These are phyloP conservation scores for Nothocercus nigrocapillus DNA, from an alignment of 2,113 vertebrate species.

Conservation along the genomic window DNA sequence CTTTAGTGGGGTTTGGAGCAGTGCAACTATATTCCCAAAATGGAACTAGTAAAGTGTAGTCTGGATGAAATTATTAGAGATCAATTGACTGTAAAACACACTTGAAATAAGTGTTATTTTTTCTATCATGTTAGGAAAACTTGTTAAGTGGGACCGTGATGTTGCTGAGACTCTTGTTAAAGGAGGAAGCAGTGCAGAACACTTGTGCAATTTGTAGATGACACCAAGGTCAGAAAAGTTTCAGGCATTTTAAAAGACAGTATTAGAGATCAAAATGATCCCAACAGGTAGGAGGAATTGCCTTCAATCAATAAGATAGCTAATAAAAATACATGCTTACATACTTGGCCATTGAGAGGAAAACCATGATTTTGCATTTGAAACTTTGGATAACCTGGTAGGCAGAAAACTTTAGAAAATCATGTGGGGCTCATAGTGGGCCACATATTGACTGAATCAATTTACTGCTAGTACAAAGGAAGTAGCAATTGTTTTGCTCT, in stretches of 20 bases:
- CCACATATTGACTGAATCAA: rapidly evolving
- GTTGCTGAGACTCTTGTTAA: rapidly evolving
- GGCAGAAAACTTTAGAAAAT: neutral
- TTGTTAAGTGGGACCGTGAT: neutral
- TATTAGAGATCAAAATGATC: neutral
- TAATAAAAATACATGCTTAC: rapidly evolving
- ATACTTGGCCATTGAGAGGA: neutral
- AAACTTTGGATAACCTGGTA: neutral
- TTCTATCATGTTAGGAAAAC: neutral
- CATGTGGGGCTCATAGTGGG: neutral
- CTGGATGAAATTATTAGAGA: neutral
- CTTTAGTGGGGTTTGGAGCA: neutral
- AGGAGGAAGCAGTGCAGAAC: neutral
- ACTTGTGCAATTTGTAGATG: rapidly evolving
- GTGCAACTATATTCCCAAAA: neutral
- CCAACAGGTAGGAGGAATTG: neutral
- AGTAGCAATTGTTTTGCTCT: rapidly evolving
- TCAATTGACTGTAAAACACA: neutral
- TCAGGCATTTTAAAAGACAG: neutral
- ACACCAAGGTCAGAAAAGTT: neutral
- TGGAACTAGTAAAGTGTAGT: neutral
- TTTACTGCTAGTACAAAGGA: rapidly evolving
- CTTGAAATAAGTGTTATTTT: neutral
- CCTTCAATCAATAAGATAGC: neutral
- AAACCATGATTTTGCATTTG: neutral